A percentile compares a stretch with the other conserved stretches of the same genome.
These are phyloP conservation scores for Boloria euphrosyne DNA, from an alignment of 2,888 invertebrate species.

Conservation along the genomic window DNA sequence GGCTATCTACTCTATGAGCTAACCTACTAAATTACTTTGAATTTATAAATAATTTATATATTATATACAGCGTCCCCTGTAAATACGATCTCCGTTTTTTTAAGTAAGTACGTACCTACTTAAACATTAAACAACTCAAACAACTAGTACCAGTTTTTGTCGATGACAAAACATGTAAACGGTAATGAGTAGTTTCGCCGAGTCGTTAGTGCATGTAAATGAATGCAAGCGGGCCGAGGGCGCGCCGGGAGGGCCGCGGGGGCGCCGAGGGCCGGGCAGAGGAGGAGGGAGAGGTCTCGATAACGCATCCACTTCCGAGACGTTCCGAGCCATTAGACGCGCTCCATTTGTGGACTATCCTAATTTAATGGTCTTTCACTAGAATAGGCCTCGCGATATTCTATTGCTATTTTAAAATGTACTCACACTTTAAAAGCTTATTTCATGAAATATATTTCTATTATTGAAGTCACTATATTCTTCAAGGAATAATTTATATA, in stretches of 20 bases:
- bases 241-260: slow-evolving; percentile 37
- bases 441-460: background rate
- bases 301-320: slow-evolving; percentile 67
- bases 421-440: background rate
- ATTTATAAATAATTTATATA: too few relatives aligned
- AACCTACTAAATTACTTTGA: too few relatives aligned
- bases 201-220: slow-evolving; percentile 20
- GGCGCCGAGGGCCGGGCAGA: slow-evolving; percentile 25
- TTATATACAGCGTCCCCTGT: too few relatives aligned
- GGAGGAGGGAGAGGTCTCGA: slow-evolving; percentile 46
- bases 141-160: background rate
- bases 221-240: slow-evolving; percentile 59
- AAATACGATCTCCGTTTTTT: too few relatives aligned
- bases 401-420: background rate
- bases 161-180: slow-evolving; percentile 4
- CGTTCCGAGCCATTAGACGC: slow-evolving; percentile 74
- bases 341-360: slow-evolving; percentile 27
- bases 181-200: slow-evolving; percentile 15
- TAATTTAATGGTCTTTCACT: slow-evolving; percentile 1
- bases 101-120: background rate
- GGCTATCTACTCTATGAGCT: too few relatives aligned
- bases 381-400: background rate
- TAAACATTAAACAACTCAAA: background rate
- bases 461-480: too few relatives aligned
- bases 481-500: background rate